phyloP scores from a whole-genome alignment of 2,797 vertebrate genomes.

The Picus viridis region DNA sequence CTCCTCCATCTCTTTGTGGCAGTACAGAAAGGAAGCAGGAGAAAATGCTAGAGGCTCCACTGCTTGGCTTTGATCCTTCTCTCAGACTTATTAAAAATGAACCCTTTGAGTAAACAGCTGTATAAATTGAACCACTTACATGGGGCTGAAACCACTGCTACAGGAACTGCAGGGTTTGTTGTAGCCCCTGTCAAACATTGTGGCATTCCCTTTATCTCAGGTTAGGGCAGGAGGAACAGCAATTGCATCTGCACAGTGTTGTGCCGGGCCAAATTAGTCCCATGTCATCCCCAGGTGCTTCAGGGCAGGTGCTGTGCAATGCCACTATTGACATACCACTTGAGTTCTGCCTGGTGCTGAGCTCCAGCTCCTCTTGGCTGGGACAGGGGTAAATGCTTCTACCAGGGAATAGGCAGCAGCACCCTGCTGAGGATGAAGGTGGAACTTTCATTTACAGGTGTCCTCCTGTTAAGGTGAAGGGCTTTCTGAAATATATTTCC shows the following conservation, averaged over 20 bases:
- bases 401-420: neutral
- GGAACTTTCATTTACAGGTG: neutral
- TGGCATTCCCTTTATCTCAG: neutral
- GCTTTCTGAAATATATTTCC: neutral
- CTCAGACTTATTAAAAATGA: slow-evolving; percentile 22
- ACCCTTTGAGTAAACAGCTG: slow-evolving; percentile 35
- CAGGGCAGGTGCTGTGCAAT: neutral
- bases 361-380: neutral
- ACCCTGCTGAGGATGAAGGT: neutral
- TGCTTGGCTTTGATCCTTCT: slow-evolving; percentile 35
- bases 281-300: accelerated
- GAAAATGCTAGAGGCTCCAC: slow-evolving; percentile 5
- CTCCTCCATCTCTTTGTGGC: neutral
- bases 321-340: accelerated
- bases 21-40: neutral
- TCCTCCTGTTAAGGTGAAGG: neutral
- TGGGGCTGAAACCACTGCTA: neutral
- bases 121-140: slow-evolving; percentile 15
- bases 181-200: neutral
- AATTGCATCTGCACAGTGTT: neutral
- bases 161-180: neutral
- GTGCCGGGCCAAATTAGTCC: neutral
- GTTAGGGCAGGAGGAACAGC: neutral
- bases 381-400: neutral
- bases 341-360: accelerated